phyloP scores from a whole-genome alignment of 2,113 vertebrate species.

The Hemiscyllium ocellatum region DNA sequence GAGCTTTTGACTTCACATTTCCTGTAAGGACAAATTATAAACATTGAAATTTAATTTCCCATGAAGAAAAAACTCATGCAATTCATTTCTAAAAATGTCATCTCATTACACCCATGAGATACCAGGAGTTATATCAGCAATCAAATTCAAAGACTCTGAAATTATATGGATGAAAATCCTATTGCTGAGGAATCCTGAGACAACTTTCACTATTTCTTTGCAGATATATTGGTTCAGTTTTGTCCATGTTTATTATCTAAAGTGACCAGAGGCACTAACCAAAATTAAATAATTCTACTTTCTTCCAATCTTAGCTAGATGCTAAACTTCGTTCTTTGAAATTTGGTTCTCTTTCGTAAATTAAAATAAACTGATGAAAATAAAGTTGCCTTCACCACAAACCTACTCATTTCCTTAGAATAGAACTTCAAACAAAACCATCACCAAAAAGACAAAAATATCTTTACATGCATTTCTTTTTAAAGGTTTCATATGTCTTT shows the following conservation, averaged over 20 bases:
- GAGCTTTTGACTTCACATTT: background rate
- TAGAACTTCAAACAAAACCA: background rate
- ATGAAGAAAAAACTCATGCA: background rate
- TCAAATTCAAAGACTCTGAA: background rate
- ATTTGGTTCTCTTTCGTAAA: background rate
- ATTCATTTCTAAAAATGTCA: background rate
- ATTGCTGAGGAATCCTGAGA: background rate
- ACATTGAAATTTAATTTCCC: constrained; percentile 5
- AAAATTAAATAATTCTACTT: background rate
- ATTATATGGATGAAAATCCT: background rate
- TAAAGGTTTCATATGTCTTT: background rate
- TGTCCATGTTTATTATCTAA: background rate
- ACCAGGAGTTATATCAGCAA: background rate
- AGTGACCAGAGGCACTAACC: background rate
- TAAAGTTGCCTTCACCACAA: background rate
- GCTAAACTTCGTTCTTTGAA: background rate
- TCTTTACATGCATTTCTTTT: background rate
- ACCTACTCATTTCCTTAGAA: background rate
- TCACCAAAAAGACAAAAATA: background rate
- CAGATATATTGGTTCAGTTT: background rate
- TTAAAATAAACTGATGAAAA: background rate
- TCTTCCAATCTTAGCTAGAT: background rate
- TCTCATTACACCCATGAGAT: background rate
- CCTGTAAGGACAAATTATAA: background rate
- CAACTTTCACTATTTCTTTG: background rate